phyloP scores from a whole-genome alignment of 2,797 vertebrate species.

The Enoplosus armatus region DNA sequence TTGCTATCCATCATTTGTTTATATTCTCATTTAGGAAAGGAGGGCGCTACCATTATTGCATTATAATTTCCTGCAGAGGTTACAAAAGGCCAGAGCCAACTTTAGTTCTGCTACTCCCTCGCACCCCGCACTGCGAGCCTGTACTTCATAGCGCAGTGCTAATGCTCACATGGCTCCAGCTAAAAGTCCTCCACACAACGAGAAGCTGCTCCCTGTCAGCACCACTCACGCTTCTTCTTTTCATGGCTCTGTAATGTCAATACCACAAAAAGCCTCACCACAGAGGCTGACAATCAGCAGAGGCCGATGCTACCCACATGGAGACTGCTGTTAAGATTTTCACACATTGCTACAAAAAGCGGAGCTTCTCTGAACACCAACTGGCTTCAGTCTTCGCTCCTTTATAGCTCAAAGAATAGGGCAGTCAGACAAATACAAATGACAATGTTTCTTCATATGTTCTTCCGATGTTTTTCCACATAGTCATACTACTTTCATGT shows the following conservation, averaged over 20 bases:
- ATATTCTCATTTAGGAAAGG: constrained; percentile 75
- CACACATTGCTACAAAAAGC: not conserved
- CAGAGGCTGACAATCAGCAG: constrained; percentile 12
- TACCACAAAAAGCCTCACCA: constrained; percentile 25
- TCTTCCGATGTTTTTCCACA: not conserved
- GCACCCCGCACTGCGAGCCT: not conserved
- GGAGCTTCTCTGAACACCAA: not conserved
- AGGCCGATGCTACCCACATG: not conserved
- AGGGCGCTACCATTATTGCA: constrained; percentile 64
- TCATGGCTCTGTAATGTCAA: constrained; percentile 28
- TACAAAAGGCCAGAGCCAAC: constrained; percentile 58
- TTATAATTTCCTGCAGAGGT: constrained; percentile 72
- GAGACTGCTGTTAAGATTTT: constrained; percentile 8
- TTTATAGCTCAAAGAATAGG: not conserved
- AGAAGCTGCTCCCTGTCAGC: constrained; percentile 29
- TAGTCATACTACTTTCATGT: not conserved
- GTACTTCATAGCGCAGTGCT: constrained; percentile 4
- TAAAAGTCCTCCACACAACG: constrained; percentile 33
- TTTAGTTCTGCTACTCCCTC: constrained; percentile 29
- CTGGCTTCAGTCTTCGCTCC: constrained; percentile 5
- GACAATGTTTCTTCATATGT: not conserved
- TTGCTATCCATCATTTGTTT: constrained; percentile 84
- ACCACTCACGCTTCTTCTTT: constrained; percentile 27
- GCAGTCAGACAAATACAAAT: not conserved
- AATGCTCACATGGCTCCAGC: not conserved